Conservation (phyloP, 2,888 invertebrate species). For the Dicycla oo region DNA sequence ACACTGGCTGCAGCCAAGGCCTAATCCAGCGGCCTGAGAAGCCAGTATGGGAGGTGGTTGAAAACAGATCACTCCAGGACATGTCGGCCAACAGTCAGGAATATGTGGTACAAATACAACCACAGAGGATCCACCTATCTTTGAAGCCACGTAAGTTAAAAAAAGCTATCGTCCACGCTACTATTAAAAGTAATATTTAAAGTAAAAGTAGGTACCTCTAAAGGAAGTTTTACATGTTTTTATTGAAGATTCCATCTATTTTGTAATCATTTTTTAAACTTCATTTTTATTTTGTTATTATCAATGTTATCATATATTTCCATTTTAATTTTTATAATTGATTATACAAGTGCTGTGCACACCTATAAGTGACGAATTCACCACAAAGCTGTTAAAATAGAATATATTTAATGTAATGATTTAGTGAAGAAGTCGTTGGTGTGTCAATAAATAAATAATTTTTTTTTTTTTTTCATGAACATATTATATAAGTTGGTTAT, state of each 20-base stretch:
- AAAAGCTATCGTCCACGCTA: neutral
- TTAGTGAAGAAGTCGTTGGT: too few relatives aligned
- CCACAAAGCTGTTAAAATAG: too few relatives aligned
- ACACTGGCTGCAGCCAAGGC: conserved; percentile 82
- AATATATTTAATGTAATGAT: too few relatives aligned
- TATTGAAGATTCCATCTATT: too few relatives aligned
- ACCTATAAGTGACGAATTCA: too few relatives aligned
- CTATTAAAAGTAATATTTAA: neutral
- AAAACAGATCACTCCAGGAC: conserved; percentile 88
- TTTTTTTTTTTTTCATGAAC: neutral
- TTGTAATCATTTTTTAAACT: neutral
- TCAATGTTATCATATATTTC: too few relatives aligned
- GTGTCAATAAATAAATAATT: too few relatives aligned
- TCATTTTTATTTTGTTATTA: neutral
- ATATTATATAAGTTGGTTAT: neutral
- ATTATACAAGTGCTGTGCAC: too few relatives aligned
- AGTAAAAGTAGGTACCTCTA: too few relatives aligned
- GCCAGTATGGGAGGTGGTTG: conserved; percentile 78
- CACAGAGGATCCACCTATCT: conserved; percentile 91
- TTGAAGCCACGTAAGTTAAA: conserved; percentile 90
- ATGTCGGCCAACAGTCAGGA: conserved; percentile 81
- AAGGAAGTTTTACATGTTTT: neutral
- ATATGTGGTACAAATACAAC: conserved; percentile 92
- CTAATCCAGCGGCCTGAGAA: conserved; percentile 81
- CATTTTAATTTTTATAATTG: too few relatives aligned